phyloP scores from a whole-genome alignment of 2,797 vertebrate species.

The Macropus fuliginosus region DNA sequence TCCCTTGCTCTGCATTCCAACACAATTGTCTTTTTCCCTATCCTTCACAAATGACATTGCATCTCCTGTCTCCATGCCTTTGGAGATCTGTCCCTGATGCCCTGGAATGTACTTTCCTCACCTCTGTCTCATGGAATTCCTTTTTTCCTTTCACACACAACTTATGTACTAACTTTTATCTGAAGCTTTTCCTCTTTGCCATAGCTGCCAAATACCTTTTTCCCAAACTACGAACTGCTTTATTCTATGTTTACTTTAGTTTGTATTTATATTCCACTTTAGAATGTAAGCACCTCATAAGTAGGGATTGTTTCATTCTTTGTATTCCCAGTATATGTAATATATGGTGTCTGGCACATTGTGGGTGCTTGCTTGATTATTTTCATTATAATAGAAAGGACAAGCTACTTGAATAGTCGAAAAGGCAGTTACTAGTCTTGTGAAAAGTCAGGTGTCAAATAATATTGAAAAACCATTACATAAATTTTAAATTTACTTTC shows the following conservation, averaged over 20 bases:
- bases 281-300: background rate
- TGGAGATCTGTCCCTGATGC: background rate
- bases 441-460: background rate
- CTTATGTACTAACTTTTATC: background rate
- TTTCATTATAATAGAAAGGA: background rate
- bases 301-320: background rate
- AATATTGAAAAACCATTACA: background rate
- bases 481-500: conserved; percentile 19
- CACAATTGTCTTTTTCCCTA: background rate
- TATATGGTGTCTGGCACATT: background rate
- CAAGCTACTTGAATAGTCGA: background rate
- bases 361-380: background rate
- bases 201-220: background rate
- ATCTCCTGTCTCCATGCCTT: background rate
- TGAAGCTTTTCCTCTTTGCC: background rate
- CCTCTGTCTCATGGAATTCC: background rate
- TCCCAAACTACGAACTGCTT: background rate
- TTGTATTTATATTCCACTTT: background rate
- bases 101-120: background rate
- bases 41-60: background rate
- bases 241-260: background rate
- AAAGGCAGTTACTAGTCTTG: background rate
- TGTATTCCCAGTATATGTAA: background rate
- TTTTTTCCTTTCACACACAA: background rate
- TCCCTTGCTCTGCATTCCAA: background rate